These are phyloP conservation scores for Anguilla pacifica DNA, from an alignment of 2,797 vertebrate genomes.

Conservation along the genomic window DNA sequence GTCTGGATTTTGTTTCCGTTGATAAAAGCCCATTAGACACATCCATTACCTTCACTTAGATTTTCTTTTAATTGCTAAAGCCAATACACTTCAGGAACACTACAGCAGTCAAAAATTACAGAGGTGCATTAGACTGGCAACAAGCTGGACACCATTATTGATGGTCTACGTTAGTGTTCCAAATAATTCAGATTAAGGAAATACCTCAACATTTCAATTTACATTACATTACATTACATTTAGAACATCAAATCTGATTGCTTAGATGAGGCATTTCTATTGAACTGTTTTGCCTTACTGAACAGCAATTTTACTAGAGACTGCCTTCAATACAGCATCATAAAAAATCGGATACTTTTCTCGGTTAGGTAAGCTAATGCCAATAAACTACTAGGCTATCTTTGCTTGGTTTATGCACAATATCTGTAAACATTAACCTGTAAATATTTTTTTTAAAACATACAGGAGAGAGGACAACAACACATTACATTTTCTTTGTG, in stretches of 20 bases:
- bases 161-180: constrained; percentile 40
- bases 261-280: neutral
- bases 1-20: constrained; percentile 79
- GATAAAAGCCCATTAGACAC: constrained; percentile 83
- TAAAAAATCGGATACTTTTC: neutral
- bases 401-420: neutral
- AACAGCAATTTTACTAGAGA: neutral
- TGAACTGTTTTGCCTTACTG: neutral
- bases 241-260: neutral
- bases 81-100: constrained; percentile 65
- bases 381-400: neutral
- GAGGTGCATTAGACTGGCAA: constrained; percentile 54
- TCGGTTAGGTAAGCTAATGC: neutral
- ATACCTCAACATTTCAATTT: neutral
- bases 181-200: constrained; percentile 22
- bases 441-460: neutral
- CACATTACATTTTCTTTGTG: neutral
- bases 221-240: neutral
- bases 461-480: neutral
- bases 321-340: neutral
- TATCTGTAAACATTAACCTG: neutral
- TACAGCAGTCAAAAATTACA: constrained; percentile 68
- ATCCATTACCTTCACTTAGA: constrained; percentile 73
- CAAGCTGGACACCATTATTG: constrained; percentile 49
- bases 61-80: constrained; percentile 69